Conservation (phyloP, 2,113 vertebrate species). For the Dicrurus megarhynchus region DNA sequence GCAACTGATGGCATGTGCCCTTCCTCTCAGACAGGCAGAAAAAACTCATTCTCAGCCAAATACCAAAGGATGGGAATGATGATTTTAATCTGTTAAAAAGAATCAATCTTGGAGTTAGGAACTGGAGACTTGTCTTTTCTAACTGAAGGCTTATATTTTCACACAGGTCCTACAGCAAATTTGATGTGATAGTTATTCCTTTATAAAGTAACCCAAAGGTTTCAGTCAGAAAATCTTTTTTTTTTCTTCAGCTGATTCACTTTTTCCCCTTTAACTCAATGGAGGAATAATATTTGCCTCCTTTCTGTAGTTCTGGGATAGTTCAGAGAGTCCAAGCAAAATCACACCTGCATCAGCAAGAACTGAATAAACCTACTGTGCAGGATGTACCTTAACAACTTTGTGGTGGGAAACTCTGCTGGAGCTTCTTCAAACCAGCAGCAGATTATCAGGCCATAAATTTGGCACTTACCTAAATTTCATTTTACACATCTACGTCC, state of each 20-base stretch:
- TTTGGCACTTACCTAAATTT: not conserved
- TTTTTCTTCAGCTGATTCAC: not conserved
- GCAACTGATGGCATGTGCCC: accelerated
- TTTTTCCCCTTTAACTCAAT: not conserved
- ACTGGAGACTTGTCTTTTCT: not conserved
- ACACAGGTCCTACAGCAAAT: not conserved
- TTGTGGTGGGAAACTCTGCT: not conserved
- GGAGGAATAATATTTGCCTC: not conserved
- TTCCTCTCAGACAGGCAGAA: not conserved
- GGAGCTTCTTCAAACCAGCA: not conserved
- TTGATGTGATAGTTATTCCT: not conserved
- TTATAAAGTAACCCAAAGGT: not conserved
- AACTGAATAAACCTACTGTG: not conserved
- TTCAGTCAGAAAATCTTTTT: not conserved
- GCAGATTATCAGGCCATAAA: not conserved
- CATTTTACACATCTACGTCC: not conserved
- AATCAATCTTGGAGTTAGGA: not conserved
- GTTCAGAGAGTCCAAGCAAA: not conserved
- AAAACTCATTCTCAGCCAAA: not conserved
- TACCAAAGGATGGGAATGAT: not conserved
- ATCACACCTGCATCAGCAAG: not conserved
- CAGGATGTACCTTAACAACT: not conserved
- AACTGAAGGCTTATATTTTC: not conserved
- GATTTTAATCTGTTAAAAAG: not conserved
- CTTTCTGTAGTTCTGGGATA: not conserved